Percentiles rank a stretch among this genome's conserved stretches.
phyloP scores from a whole-genome alignment of 2,113 vertebrate genomes.

The Scomber scombrus region DNA sequence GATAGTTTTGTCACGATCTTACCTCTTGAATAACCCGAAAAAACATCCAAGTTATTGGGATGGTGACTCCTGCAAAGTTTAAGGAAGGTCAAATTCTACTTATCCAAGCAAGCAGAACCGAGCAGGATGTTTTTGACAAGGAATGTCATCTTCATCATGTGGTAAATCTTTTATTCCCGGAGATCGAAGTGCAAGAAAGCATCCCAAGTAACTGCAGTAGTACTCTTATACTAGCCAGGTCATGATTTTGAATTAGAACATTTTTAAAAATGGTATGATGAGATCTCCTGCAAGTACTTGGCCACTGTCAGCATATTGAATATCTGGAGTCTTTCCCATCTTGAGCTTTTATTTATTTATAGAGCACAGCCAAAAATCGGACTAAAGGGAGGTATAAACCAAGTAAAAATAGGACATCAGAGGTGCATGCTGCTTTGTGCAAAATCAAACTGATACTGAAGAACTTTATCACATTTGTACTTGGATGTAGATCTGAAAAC shows the following conservation, averaged over 20 bases:
- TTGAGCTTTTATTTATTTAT: not conserved
- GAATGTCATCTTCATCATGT: not conserved
- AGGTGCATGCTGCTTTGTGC: not conserved
- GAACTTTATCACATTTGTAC: not conserved
- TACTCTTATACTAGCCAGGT: not conserved
- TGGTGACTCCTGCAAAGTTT: not conserved
- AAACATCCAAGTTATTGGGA: too few species aligned
- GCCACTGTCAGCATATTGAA: not conserved
- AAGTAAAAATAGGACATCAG: not conserved
- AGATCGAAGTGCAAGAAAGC: not conserved
- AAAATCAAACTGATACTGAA: too few species aligned
- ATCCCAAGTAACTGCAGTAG: not conserved
- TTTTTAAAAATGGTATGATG: not conserved
- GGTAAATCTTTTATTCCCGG: slow-evolving; percentile 4
- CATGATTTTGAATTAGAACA: not conserved
- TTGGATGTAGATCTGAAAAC: not conserved
- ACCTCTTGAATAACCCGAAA: not conserved
- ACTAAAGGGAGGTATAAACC: not conserved
- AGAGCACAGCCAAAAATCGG: not conserved
- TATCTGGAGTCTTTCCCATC: not conserved
- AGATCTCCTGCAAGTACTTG: slow-evolving; percentile 32
- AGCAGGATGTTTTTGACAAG: not conserved
- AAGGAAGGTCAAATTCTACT: not conserved
- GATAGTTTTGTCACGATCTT: not conserved
- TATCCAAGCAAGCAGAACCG: not conserved